Conservation (phyloP, 37 sponge, comb jelly and placozoan species). For the Beroe forskalii region DNA sequence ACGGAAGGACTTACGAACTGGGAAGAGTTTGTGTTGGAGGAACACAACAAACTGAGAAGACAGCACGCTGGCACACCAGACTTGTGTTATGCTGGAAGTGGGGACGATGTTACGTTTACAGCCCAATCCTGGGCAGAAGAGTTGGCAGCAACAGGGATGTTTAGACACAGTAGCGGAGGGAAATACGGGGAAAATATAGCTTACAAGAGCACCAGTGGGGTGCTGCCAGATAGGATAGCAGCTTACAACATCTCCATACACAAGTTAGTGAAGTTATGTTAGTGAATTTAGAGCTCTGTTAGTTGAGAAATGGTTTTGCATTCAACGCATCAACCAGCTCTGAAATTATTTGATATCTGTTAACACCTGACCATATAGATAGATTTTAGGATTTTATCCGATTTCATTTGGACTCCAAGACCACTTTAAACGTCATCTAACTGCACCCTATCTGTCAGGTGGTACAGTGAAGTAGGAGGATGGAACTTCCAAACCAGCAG, state of each 20-base stretch:
- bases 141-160: neutral
- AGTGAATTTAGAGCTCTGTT: no score
- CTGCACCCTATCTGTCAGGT: neutral
- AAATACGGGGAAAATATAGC: conserved; percentile 41
- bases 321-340: no score
- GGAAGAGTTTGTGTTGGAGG: neutral
- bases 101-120: conserved; percentile 22
- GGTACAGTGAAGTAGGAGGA: neutral
- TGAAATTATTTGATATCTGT: no score
- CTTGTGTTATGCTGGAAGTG: conserved; percentile 28
- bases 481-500: neutral
- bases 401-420: neutral
- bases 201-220: neutral
- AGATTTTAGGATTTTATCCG: no score
- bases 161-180: neutral
- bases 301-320: no score
- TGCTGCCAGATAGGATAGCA: neutral
- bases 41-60: conserved; percentile 20
- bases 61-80: neutral
- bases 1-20: neutral
- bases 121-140: conserved; percentile 3
- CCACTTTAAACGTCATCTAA: neutral
- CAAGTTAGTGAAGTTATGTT: neutral
- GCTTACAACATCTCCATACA: neutral
- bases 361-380: no score